Base-by-base conservation (phyloP, 1,140 invertebrate genomes). In the Zaprionus lachaisei region DNA sequence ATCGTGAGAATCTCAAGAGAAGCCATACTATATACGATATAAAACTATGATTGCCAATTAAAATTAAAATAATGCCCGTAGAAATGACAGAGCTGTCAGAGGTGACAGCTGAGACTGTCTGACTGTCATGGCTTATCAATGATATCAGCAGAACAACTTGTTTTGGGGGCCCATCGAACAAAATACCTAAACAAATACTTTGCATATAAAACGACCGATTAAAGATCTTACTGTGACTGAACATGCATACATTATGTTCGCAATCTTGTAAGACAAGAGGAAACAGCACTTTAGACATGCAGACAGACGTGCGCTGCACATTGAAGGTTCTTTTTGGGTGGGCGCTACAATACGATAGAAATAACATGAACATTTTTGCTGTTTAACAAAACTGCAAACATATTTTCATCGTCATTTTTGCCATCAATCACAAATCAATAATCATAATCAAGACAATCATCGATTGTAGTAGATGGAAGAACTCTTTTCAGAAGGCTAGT, bases 131-230 rank as follows among this genome's bases (percentile, higher is more conserved):
- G 72, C 84, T 87, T 87, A 87, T 87, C 83, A 87, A 68, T 75
- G 81, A 72, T 87, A 83, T 83, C 73, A 75, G 66, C 71, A 72
- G 17, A 56, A 86, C 64, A 87, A 86, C 84, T 83, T 80, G 83
- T 87, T 84, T 81, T 47, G 57, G 24, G 28, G 49, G 63, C 38
- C 74, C 67, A 64, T 38, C 58, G 15, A 51, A 51, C 20, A 61
- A 60, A 49, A 61, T 49, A 57, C 28, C 44, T 55, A 68, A 83
- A 69, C 76, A 86, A 79, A 81, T 82, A 60, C 60, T 84, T 85
- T 86, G 81, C 81, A 84, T 84, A 76, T 56, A 56, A 74, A 81
- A 56, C 72, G 58, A 56, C 55, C 26, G 22, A 57, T 47, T 62
- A 44, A 67, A 60, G 41, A 20, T 56, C 24, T 31, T 7, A 15